Evolutionary conservation across 2,113 vertebrate genomes (phyloP).

Genomic region (Puntigrus tetrazona): DNA sequence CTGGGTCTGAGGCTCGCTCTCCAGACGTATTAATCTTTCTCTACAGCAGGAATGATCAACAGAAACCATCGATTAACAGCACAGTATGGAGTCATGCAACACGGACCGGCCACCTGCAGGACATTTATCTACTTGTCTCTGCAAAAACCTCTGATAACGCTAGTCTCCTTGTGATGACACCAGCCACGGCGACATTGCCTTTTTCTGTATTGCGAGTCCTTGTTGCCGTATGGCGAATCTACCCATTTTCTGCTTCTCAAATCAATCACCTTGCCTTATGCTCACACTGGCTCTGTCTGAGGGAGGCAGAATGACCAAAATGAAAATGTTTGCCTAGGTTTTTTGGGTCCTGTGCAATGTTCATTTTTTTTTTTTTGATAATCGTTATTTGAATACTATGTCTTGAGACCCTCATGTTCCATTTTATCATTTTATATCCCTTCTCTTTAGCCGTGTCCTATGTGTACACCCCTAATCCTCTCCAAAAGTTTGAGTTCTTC

Average conservation of each 20-base stretch:
- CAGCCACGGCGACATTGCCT: not conserved
- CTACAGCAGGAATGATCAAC: conserved; percentile 15
- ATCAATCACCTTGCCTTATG: not conserved
- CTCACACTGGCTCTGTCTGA: not conserved
- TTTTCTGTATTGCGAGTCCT: not conserved
- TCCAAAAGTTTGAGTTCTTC: not conserved
- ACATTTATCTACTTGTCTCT: conserved; percentile 23
- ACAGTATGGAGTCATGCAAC: conserved; percentile 16
- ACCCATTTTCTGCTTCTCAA: not conserved
- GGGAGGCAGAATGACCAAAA: not conserved
- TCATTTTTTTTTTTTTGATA: not conserved
- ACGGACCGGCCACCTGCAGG: not conserved
- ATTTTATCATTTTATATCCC: not conserved
- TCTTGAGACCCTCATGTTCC: not conserved
- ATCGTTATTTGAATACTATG: not conserved
- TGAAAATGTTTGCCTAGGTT: not conserved
- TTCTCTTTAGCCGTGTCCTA: not conserved
- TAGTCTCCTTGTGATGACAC: not conserved
- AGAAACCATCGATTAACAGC: conserved; percentile 18
- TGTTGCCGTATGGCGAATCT: not conserved
- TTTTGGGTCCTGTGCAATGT: not conserved
- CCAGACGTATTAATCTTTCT: not conserved
- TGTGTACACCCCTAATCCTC: not conserved
- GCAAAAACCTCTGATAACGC: conserved; percentile 2
- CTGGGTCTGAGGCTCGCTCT: not conserved